Evolutionary conservation across 2,113 vertebrate species (phyloP), one percentile per base, ranked within the genome.

Genomic region (Cercopithecus mona): DNA sequence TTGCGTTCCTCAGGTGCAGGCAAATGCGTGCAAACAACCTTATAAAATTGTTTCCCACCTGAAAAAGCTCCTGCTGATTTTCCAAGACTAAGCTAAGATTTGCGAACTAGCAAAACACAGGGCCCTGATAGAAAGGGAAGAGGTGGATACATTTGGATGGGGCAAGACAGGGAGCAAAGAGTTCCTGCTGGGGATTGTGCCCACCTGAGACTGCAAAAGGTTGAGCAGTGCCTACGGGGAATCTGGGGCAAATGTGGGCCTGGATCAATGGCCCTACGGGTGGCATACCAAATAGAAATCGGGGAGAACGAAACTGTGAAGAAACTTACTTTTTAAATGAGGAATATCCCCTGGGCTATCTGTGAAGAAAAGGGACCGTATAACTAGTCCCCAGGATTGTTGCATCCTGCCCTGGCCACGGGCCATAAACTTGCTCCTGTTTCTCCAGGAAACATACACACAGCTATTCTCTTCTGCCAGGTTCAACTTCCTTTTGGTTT

Each of bases 261-360:
- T 8, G 40, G 9, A 9, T 18, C 35, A 38, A 4, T 9, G 3
- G 4, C 25, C 10, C 43, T 68, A 9, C 20, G 50, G 43, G 35
- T 27, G 25, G 8, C 18, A 6, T 8, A 32, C 17, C n/a, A 23
- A 0, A 11, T 0, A 68, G 48, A 79, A 84, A 7, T 0, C 2
- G 4, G 1, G 20, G 40, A 48, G 64, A 57, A 80, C 17, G 61
- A 18, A 35, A 40, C 90, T 38, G 27, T n/a, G 18, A 66, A 82
- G 38, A 84, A 85, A 52, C 14, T 23, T 48, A 20, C 11, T 16
- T 79, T 73, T 48, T 8, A 52, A 83, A 79, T 35, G 5, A 64
- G 8, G 7, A 22, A 11, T n/a, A 7, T 43, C 12, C 40, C 6
- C 16, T 32, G 20, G 9, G 50, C 6, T 27, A 6, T 52, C 32